Evolutionary conservation across 2,888 invertebrate genomes (phyloP).

Genomic region (Peribatodes rhomboidaria): DNA sequence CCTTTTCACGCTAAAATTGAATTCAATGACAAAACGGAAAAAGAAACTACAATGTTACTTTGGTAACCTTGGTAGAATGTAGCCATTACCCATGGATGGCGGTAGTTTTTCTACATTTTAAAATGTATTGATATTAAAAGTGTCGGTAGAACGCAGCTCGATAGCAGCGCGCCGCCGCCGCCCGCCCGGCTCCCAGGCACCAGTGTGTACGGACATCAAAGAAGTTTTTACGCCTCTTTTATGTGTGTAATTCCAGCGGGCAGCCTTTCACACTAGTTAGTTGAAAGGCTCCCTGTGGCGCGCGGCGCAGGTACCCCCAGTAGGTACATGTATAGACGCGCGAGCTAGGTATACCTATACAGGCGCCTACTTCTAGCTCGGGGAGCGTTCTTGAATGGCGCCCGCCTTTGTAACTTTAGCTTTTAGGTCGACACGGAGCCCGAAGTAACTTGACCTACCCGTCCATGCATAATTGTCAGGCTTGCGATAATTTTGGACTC

Average conservation of each 20-base stretch:
- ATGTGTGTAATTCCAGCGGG: conserved; percentile 17
- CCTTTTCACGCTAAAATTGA: no score
- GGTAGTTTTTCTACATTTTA: no score
- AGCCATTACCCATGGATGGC: no score
- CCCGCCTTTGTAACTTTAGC: conserved; percentile 24
- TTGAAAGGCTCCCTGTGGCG: background rate
- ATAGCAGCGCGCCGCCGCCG: no score
- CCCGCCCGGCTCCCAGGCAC: no score
- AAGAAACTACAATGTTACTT: no score
- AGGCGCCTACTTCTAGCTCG: background rate
- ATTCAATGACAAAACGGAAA: no score
- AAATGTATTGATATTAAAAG: no score
- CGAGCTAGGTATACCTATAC: background rate
- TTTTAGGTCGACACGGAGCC: conserved; percentile 11
- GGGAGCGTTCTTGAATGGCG: conserved; percentile 11
- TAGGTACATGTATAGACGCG: background rate
- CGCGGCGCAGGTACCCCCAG: no score
- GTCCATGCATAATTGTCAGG: background rate
- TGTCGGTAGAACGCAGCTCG: no score
- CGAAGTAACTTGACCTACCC: conserved; percentile 23
- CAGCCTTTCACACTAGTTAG: conserved; percentile 6
- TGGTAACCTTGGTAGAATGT: no score
- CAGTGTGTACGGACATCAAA: conserved; percentile 19
- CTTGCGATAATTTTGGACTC: conserved; percentile 6
- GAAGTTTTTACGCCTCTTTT: conserved; percentile 25